phyloP scores from a whole-genome alignment of 2,797 vertebrate genomes.

The Rhinella marina region DNA sequence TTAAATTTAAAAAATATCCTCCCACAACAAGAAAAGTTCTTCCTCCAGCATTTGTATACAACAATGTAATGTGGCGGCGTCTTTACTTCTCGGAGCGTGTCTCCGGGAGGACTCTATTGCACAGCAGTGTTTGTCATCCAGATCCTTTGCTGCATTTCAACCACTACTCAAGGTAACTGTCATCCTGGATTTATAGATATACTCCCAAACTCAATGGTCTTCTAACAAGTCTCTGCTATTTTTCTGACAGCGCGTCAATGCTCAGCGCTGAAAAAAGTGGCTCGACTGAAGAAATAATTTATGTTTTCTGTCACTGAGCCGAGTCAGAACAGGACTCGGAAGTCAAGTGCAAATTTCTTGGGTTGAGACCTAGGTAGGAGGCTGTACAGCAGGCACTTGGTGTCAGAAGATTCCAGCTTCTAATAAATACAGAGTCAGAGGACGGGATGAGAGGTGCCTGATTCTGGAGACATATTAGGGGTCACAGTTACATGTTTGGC shows the following conservation, averaged over 20 bases:
- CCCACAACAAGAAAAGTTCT: neutral
- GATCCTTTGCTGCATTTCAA: constrained; percentile 35
- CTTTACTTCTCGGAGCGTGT: neutral
- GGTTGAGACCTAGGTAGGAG: constrained; percentile 37
- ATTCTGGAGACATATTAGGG: constrained; percentile 34
- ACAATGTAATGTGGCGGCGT: neutral
- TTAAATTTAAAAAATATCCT: neutral
- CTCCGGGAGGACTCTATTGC: constrained; percentile 33
- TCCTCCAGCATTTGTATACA: constrained; percentile 17
- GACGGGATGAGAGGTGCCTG: constrained; percentile 12
- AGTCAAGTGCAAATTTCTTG: constrained; percentile 59
- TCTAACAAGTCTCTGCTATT: constrained; percentile 59
- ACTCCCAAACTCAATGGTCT: constrained; percentile 55
- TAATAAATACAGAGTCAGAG: constrained; percentile 39
- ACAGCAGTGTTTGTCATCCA: constrained; percentile 42
- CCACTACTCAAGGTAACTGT: constrained; percentile 55
- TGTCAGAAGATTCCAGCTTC: constrained; percentile 42
- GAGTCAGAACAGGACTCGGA: constrained; percentile 50
- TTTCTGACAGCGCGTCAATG: constrained; percentile 58
- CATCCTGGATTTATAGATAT: constrained; percentile 59
- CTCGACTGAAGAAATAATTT: constrained; percentile 58
- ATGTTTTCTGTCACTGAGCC: constrained; percentile 61
- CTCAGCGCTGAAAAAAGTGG: constrained; percentile 45
- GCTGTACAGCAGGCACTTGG: neutral
- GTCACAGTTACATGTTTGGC: constrained; percentile 16